phyloP scores from a whole-genome alignment of 2,113 vertebrate genomes.

The Nyctereutes procyonoides region DNA sequence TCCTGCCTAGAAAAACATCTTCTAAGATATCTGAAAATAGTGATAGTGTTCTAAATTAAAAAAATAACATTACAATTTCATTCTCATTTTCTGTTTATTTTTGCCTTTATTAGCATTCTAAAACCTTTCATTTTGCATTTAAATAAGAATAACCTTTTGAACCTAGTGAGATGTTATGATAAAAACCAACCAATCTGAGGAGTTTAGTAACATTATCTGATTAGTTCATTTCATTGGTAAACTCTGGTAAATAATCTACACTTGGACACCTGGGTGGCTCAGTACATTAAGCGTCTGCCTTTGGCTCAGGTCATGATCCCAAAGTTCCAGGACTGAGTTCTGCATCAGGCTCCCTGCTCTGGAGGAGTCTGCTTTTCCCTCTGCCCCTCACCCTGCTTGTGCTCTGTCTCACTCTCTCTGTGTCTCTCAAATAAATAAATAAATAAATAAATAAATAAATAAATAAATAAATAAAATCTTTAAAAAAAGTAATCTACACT shows the following conservation, averaged over 20 bases:
- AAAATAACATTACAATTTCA: not conserved
- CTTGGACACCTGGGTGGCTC: not conserved
- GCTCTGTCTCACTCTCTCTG: too few species aligned
- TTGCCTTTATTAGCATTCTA: not conserved
- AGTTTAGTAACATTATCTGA: not conserved
- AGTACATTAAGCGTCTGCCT: too few species aligned
- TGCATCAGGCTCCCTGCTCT: too few species aligned
- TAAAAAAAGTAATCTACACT: fast-evolving
- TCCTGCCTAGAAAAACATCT: not conserved
- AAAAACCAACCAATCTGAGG: not conserved
- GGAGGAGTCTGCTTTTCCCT: too few species aligned
- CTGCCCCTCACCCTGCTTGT: too few species aligned
- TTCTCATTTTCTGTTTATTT: not conserved
- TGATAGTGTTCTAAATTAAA: not conserved
- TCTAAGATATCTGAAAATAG: not conserved
- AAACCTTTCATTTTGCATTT: not conserved
- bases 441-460: too few species aligned
- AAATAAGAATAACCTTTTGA: not conserved
- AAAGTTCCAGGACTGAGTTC: too few species aligned
- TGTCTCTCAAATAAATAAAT: too few species aligned
- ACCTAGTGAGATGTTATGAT: not conserved
- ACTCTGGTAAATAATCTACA: not conserved
- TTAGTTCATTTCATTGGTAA: not conserved
- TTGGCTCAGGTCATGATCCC: too few species aligned
- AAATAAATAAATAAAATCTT: too few species aligned